Conservation (phyloP, 1,140 invertebrate genomes). For the Lasioglossum albipes region DNA sequence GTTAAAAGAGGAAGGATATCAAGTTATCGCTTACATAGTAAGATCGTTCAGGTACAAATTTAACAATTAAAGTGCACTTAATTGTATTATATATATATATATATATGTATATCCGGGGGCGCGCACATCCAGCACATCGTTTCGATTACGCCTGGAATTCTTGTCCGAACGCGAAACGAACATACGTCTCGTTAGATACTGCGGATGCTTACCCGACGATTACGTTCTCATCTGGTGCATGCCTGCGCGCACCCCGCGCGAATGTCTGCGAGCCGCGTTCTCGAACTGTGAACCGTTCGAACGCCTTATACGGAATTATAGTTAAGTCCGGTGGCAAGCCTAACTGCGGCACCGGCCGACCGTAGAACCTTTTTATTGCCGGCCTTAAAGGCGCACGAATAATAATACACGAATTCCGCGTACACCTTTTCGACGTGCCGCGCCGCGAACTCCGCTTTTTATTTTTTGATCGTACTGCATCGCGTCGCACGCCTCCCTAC, state of each 20-base stretch:
- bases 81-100: too few relatives aligned
- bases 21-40: slow-evolving; percentile 88
- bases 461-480: not conserved
- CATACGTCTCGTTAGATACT: slow-evolving; percentile 66
- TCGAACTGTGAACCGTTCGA: slow-evolving; percentile 70
- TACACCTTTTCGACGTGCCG: slow-evolving; percentile 34
- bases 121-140: not conserved
- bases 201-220: slow-evolving; percentile 71
- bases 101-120: slow-evolving; percentile 33
- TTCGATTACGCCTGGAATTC: slow-evolving; percentile 48
- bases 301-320: slow-evolving; percentile 68
- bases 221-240: slow-evolving; percentile 53
- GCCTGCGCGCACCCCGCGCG: not conserved
- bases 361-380: slow-evolving; percentile 60
- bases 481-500: too few relatives aligned
- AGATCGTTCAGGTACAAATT: too few relatives aligned
- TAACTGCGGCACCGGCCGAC: slow-evolving; percentile 42
- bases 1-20: slow-evolving; percentile 88
- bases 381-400: slow-evolving; percentile 68
- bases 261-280: slow-evolving; percentile 50
- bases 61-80: too few relatives aligned
- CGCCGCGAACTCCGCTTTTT: not conserved
- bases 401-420: slow-evolving; percentile 67
- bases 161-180: slow-evolving; percentile 51
- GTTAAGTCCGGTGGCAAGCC: slow-evolving; percentile 33